Base-by-base conservation (phyloP, 2,113 vertebrate genomes). In the Platichthys stellatus region DNA sequence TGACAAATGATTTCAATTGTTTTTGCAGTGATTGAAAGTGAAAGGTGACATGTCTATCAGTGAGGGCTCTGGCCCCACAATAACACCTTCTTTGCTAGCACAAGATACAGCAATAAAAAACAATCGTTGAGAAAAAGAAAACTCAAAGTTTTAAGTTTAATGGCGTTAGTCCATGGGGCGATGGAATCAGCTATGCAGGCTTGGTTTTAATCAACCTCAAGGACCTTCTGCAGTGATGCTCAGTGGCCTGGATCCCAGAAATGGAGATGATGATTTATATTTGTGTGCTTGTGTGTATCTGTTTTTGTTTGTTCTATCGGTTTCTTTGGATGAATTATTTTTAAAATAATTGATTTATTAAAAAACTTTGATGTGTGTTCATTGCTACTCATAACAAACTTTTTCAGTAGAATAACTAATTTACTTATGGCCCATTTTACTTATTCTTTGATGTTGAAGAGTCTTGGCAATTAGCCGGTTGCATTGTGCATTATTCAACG, bases 1-100 rank as follows among this genome's bases (percentile, higher is more conserved):
- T 92, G 91, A 93, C 89, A 90, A 92, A 93, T 86, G 81, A 87
- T 87, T 91, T 75, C 68, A 76, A 84, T 89, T 84, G 86, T 86
- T 91, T 82, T 82, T 76, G 82, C 53, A 56, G 70, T 82, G 31
- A 91, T 87, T 88, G 86, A 84, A 90, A 89, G 77, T 85, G 86
- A 90, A 91, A 91, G 88, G 88, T 86, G 84, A 90, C 85, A 84
- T 69, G 70, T 81, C 83, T 89, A 80, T 89, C 72, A 88, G 75
- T 59, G 76, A 78, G 68, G 74, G 81, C 74, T 78, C 61, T 68
- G 65, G 72, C 80, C 88, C 38, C 65, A 81, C 77, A 76, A 74
- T 72, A 87, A 85, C 74, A 82, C 68, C 14, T 64, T 80, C 26
- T 68, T 64, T 18, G 1, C 62, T 53, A 38, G 76, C 28, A 54